Evolutionary conservation across 2,797 vertebrate genomes (phyloP).

Genomic region (Lutjanus argentimaculatus): DNA sequence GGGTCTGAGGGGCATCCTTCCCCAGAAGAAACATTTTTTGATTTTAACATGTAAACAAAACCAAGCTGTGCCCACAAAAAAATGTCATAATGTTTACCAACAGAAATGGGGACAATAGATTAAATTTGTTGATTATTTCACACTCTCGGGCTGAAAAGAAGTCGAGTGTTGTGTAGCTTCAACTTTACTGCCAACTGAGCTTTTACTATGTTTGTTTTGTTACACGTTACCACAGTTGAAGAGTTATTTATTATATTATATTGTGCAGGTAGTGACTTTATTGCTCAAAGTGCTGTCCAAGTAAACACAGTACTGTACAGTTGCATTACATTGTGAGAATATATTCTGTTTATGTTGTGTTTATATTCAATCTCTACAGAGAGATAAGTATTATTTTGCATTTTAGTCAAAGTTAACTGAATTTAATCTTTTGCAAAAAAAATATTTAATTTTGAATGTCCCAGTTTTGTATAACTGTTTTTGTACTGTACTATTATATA

Average conservation of each 20-base stretch:
- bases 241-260: not conserved
- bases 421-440: not conserved
- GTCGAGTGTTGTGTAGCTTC: not conserved
- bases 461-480: not conserved
- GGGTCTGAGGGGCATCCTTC: too few species aligned
- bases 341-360: not conserved
- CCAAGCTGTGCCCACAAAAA: too few species aligned
- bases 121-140: too few species aligned
- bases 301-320: not conserved
- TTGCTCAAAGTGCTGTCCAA: not conserved
- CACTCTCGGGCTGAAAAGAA: not conserved
- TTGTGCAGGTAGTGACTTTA: not conserved
- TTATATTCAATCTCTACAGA: not conserved
- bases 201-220: not conserved
- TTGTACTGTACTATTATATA: not conserved
- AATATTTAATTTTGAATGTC: not conserved
- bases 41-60: too few species aligned
- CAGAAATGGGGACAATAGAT: too few species aligned
- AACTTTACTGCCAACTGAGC: not conserved
- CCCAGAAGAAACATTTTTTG: too few species aligned
- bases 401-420: not conserved
- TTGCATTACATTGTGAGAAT: not conserved
- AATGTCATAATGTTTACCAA: too few species aligned
- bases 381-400: not conserved
- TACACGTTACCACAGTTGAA: not conserved